Evolutionary conservation across 1,140 invertebrate species (phyloP).

Genomic region (Stenopsyche tienmushanensis): DNA sequence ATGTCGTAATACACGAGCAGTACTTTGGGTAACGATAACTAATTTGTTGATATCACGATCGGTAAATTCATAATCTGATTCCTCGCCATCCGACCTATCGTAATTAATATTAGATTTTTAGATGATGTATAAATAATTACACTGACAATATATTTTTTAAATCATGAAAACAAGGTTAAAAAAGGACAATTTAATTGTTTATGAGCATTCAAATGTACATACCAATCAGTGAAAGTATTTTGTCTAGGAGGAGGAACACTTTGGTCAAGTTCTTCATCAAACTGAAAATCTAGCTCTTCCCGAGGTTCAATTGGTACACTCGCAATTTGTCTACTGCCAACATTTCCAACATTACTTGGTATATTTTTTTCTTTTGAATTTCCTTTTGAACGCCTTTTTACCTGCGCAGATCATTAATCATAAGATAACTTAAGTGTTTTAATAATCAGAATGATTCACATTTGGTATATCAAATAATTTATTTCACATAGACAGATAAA

Average conservation of each 20-base stretch:
- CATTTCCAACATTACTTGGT: slow-evolving; percentile 21
- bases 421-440: no score
- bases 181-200: no score
- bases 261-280: slow-evolving; percentile 91
- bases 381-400: slow-evolving; percentile 58
- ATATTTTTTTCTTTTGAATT: slow-evolving; percentile 50
- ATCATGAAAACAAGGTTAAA: no score
- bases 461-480: no score
- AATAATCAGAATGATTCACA: no score
- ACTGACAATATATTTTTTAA: no score
- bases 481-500: no score
- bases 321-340: neutral
- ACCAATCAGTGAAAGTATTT: slow-evolving; percentile 76
- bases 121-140: no score
- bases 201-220: no score
- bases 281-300: slow-evolving; percentile 94
- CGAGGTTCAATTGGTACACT: slow-evolving; percentile 55
- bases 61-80: slow-evolving; percentile 84
- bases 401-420: slow-evolving; percentile 50
- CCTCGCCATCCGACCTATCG: slow-evolving; percentile 71
- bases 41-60: slow-evolving; percentile 94
- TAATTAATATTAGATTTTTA: neutral
- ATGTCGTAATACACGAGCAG: slow-evolving; percentile 58
- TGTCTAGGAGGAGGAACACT: slow-evolving; percentile 66
- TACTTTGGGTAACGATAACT: slow-evolving; percentile 90